Evolutionary conservation across 2,888 invertebrate genomes (phyloP).

Genomic region (Patella caerulea): DNA sequence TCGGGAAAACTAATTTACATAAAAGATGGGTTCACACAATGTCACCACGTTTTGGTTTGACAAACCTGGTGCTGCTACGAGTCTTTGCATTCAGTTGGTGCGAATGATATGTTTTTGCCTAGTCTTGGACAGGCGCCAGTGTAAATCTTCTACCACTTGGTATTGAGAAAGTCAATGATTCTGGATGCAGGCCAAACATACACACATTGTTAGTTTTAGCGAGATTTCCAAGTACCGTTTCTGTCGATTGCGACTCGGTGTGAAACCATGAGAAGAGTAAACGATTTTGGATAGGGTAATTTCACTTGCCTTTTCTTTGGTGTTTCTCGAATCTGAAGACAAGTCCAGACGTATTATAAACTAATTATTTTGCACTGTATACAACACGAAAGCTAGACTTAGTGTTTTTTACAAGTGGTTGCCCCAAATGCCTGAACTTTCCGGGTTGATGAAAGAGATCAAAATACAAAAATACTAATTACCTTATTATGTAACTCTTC

Average conservation of each 20-base stretch:
- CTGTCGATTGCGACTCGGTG: constrained; percentile 17
- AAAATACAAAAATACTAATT: no score
- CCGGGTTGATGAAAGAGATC: no score
- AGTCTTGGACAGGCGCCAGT: constrained; percentile 26
- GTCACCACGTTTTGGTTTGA: no score
- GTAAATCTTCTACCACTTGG: constrained; percentile 22
- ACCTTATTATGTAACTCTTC: no score
- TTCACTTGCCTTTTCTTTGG: constrained; percentile 20
- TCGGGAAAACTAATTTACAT: no score
- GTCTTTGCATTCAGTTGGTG: neutral
- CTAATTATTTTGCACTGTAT: constrained; percentile 13
- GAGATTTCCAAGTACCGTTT: constrained; percentile 24
- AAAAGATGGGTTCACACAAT: no score
- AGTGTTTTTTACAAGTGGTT: constrained; percentile 9
- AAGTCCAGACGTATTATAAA: constrained; percentile 11
- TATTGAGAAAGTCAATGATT: constrained; percentile 28
- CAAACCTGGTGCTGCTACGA: no score
- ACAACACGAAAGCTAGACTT: neutral
- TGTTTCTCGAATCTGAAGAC: constrained; percentile 14
- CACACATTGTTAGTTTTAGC: constrained; percentile 32
- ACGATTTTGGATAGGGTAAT: constrained; percentile 27
- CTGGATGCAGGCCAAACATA: constrained; percentile 26
- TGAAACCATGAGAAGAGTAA: constrained; percentile 26
- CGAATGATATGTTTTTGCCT: constrained; percentile 19
- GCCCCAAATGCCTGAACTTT: neutral